Evolutionary conservation across 2,113 vertebrate genomes (phyloP).

Genomic region (Gulo gulo): DNA sequence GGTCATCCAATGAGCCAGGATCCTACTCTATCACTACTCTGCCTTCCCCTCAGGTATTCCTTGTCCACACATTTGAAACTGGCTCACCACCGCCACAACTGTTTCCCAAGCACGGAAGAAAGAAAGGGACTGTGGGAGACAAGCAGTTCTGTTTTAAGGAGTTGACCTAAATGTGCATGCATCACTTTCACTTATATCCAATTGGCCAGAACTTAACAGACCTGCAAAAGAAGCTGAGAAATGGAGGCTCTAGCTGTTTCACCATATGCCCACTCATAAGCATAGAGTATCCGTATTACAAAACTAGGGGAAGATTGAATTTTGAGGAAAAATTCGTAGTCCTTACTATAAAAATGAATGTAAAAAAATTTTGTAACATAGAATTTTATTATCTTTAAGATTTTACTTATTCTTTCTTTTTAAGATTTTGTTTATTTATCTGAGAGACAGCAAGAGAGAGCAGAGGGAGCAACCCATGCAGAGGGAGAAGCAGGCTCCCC

Average conservation of each 20-base stretch:
- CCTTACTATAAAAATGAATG: background rate
- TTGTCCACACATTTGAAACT: background rate
- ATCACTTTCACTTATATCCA: background rate
- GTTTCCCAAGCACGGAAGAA: background rate
- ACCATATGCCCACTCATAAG: background rate
- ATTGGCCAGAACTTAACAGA: background rate
- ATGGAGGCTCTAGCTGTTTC: background rate
- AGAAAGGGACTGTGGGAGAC: background rate
- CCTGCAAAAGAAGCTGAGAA: background rate
- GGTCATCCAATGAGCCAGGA: background rate
- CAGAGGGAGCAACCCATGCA: background rate
- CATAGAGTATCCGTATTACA: background rate
- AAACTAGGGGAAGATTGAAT: background rate
- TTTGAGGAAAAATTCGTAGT: background rate
- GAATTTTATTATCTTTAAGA: background rate
- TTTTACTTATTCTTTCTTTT: background rate
- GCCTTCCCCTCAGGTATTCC: background rate
- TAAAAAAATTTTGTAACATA: background rate
- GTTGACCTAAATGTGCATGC: background rate
- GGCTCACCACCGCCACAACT: background rate
- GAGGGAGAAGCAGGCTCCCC: background rate
- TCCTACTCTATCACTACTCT: background rate
- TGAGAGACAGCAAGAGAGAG: background rate
- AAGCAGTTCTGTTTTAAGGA: background rate
- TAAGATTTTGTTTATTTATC: background rate